Conservation (phyloP, 2,888 invertebrate genomes). For the Orchesellides sinensis region DNA sequence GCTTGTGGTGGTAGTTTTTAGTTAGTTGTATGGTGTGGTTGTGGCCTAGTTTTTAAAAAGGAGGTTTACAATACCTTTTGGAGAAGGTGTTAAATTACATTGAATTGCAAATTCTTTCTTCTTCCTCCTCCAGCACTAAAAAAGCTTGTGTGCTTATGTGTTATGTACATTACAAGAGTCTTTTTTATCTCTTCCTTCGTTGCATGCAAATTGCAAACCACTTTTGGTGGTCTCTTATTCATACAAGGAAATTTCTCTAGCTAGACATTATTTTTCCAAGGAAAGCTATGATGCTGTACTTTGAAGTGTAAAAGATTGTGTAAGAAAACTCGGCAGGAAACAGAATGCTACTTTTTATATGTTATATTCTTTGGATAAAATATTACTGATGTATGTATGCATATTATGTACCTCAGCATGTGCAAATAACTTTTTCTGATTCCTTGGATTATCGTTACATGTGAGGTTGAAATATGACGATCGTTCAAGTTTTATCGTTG, state of each 20-base stretch:
- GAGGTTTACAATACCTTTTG: constrained; percentile 56
- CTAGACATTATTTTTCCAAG: background rate
- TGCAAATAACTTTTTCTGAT: constrained; percentile 28
- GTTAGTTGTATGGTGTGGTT: background rate
- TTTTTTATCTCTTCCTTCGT: background rate
- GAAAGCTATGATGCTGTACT: background rate
- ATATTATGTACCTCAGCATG: background rate
- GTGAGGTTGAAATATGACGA: constrained; percentile 31
- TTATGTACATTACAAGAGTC: background rate
- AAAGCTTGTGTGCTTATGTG: background rate
- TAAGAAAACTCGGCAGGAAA: background rate
- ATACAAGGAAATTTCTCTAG: background rate
- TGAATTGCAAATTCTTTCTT: constrained; percentile 51
- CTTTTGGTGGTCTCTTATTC: background rate
- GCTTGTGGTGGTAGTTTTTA: background rate
- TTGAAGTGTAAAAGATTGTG: background rate
- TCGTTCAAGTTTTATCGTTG: constrained; percentile 3
- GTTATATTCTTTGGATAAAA: background rate
- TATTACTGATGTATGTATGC: background rate
- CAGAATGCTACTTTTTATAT: too few species aligned
- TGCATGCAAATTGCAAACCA: constrained; percentile 44
- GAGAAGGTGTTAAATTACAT: constrained; percentile 56
- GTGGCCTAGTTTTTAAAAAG: constrained; percentile 41
- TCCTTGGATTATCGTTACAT: constrained; percentile 11
- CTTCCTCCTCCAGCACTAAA: background rate